Percentiles rank a stretch among this genome's conserved stretches.
Evolutionary conservation across 2,888 invertebrate genomes (phyloP).

Genomic region (Panopea generosa): DNA sequence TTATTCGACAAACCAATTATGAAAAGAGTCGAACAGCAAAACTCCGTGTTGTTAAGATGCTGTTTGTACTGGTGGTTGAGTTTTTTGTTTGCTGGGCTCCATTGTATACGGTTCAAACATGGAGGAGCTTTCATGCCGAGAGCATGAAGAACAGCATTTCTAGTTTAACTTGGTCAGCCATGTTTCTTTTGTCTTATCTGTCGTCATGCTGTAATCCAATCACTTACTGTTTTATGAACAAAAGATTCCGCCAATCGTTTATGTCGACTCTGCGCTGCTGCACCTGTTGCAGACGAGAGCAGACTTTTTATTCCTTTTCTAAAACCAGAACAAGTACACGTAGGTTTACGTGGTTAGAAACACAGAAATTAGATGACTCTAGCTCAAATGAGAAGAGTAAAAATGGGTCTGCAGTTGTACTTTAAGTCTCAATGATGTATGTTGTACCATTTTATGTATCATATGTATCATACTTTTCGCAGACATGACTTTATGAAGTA

Average conservation of each 20-base stretch:
- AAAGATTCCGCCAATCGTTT: constrained; percentile 93
- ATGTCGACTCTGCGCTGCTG: constrained; percentile 91
- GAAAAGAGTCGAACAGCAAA: constrained; percentile 88
- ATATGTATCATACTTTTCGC: too few relatives aligned
- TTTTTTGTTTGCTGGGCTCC: constrained; percentile 98
- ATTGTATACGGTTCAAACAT: constrained; percentile 92
- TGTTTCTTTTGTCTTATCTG: constrained; percentile 92
- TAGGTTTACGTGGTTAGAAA: constrained; percentile 40
- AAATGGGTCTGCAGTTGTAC: too few relatives aligned
- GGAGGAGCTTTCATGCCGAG: constrained; percentile 90
- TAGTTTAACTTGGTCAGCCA: constrained; percentile 87
- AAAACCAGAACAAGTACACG: constrained; percentile 20
- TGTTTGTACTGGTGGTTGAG: constrained; percentile 94
- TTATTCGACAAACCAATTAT: constrained; percentile 69
- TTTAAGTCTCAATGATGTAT: too few relatives aligned
- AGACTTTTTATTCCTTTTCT: constrained; percentile 1
- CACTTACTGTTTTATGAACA: constrained; percentile 96
- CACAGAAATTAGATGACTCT: constrained; percentile 38
- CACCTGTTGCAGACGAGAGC: constrained; percentile 78
- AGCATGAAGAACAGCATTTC: constrained; percentile 85
- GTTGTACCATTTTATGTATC: too few relatives aligned
- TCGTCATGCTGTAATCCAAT: constrained; percentile 95
- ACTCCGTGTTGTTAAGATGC: constrained; percentile 88
- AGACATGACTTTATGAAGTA: too few relatives aligned
- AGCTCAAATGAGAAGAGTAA: neutral